A percentile compares a stretch with the other conserved stretches of the same genome.
These are phyloP conservation scores for Poeciliopsis infans DNA, from an alignment of 2,797 vertebrate species.

Conservation along the genomic window DNA sequence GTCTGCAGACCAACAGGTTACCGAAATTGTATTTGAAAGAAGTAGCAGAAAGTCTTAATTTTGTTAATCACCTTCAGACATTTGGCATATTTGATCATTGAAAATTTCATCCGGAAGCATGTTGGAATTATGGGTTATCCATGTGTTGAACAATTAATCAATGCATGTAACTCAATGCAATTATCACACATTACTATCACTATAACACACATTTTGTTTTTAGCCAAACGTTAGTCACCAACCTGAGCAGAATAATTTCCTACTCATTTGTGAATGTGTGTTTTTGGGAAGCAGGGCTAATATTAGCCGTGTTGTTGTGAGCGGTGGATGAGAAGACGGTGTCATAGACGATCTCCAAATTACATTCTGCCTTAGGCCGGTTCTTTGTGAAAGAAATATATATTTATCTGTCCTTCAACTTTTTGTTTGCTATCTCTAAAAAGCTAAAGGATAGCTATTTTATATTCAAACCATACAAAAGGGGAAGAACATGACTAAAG, in stretches of 20 bases:
- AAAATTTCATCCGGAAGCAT: background rate
- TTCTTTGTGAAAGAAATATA: background rate
- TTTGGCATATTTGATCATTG: background rate
- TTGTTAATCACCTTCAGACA: background rate
- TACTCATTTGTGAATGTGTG: background rate
- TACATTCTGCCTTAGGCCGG: background rate
- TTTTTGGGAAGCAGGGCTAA: background rate
- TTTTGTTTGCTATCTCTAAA: background rate
- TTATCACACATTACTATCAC: background rate
- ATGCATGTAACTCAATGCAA: background rate
- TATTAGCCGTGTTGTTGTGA: background rate
- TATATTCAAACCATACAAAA: background rate
- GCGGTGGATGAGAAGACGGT: background rate
- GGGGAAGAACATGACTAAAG: background rate
- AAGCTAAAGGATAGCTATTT: background rate
- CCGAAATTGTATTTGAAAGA: background rate
- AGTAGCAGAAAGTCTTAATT: background rate
- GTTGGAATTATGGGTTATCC: background rate
- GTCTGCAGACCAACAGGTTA: background rate
- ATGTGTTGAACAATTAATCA: background rate
- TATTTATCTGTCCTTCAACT: background rate
- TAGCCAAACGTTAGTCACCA: background rate
- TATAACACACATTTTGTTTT: background rate
- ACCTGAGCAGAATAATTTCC: background rate
- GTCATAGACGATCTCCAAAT: background rate